Base-by-base conservation (phyloP, 2,888 invertebrate genomes). In the Cinara cedri region DNA sequence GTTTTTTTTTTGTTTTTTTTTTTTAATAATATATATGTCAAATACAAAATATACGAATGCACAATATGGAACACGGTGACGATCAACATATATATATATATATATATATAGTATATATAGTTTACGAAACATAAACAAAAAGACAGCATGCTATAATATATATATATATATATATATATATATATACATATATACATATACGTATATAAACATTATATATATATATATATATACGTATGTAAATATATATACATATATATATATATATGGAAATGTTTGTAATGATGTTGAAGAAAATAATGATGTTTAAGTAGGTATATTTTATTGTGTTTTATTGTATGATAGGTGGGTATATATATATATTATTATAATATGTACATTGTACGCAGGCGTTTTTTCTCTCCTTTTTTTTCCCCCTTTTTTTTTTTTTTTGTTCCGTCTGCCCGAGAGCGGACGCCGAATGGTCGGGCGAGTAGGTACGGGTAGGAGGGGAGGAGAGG, bases 91-190 rank as follows among this genome's bases (percentile, higher is more conserved):
- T n/a, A n/a, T n/a, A n/a, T n/a, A n/a, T n/a, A n/a, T n/a, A n/a
- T n/a, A n/a, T n/a, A n/a, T n/a, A n/a, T 34, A 34, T 34, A 34
- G 34, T 34, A 34, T 34, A 34, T 34, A 60, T 78, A 68, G 70
- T 70, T 68, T 60, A 76, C 70, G 78, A 78, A 78, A 78, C 68
- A 78, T 78, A 78, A 68, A 78, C 55, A 66, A 78, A 78, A 78
- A 49, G 78, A 76, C 60, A 70, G 78, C 78, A 78, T 78, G 78
- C 78, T 78, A 60, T 68, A 34, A 34, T 34, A 34, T 34, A 34
- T 34, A 34, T n/a, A n/a, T n/a, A n/a, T n/a, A n/a, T n/a, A n/a
- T n/a, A n/a, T n/a, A n/a, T n/a, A n/a, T n/a, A n/a, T n/a, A n/a
- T n/a, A n/a, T n/a, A n/a, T n/a, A n/a, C n/a, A n/a, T n/a, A n/a